Percentiles rank a stretch among this genome's conserved stretches.
These are phyloP conservation scores for Machimus rusticus DNA, from an alignment of 2,888 invertebrate species.

Conservation along the genomic window DNA sequence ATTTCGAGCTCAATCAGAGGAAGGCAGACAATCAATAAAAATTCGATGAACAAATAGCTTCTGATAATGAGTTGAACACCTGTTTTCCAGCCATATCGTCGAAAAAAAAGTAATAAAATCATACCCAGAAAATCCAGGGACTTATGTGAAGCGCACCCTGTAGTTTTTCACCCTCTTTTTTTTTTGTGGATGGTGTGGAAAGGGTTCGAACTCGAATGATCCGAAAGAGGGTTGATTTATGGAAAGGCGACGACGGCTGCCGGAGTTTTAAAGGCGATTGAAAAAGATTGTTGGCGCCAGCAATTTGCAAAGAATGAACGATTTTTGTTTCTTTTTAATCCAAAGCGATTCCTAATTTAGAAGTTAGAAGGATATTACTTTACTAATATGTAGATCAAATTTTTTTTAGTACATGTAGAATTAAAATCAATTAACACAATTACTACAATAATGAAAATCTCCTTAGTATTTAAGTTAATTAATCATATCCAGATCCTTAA, in stretches of 20 bases:
- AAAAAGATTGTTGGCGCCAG: conserved; percentile 24
- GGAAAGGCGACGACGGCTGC: background rate
- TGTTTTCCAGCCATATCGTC: conserved; percentile 15
- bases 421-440: conserved; percentile 22
- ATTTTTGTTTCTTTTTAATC: background rate
- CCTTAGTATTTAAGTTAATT: conserved; percentile 27
- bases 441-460: background rate
- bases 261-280: background rate
- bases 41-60: conserved; percentile 30
- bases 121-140: background rate
- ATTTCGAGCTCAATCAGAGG: conserved; percentile 31
- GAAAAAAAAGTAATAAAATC: background rate
- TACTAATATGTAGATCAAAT: background rate
- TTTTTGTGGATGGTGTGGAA: background rate
- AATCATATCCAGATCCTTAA: background rate
- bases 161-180: background rate
- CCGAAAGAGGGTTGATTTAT: background rate
- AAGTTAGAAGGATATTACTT: background rate
- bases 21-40: conserved; percentile 30
- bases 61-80: conserved; percentile 34
- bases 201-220: background rate
- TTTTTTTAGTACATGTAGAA: too few relatives aligned
- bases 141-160: background rate
- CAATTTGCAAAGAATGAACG: background rate
- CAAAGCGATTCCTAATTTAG: background rate